Evolutionary conservation across 1,140 invertebrate species (phyloP).

Genomic region (Pogonomyrmex barbatus): DNA sequence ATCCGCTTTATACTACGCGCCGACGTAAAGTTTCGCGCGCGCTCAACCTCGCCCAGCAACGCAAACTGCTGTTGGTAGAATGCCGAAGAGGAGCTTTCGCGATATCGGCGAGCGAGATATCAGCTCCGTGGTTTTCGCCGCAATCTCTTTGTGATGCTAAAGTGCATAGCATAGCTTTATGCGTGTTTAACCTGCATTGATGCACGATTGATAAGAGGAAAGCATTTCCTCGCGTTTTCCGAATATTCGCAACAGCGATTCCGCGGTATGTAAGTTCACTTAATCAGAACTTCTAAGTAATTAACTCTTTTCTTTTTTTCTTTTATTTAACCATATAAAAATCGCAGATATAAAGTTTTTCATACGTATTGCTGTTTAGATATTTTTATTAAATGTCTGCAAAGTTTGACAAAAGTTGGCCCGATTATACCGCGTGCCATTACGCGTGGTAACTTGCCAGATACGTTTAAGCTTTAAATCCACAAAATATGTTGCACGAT

Average conservation of each 20-base stretch:
- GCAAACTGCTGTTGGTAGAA: constrained; percentile 37
- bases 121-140: constrained; percentile 10
- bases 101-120: constrained; percentile 7
- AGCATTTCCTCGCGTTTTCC: not conserved
- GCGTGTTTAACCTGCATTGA: not conserved
- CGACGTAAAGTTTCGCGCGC: constrained; percentile 43
- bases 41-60: constrained; percentile 16
- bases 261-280: not conserved
- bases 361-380: not conserved
- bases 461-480: constrained; percentile 42
- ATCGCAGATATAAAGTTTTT: too few species aligned
- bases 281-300: not conserved
- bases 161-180: constrained; percentile 26
- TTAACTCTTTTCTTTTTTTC: not conserved
- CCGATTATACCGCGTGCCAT: constrained; percentile 1
- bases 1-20: constrained; percentile 41
- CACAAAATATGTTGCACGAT: constrained; percentile 47
- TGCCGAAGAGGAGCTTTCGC: constrained; percentile 35
- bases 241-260: not conserved
- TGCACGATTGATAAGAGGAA: not conserved
- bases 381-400: constrained; percentile 11
- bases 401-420: not conserved
- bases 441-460: constrained; percentile 22
- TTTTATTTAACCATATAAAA: too few species aligned
- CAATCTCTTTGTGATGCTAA: constrained; percentile 47